Base-by-base conservation (phyloP, 2,113 vertebrate species). In the Hoplias malabaricus region DNA sequence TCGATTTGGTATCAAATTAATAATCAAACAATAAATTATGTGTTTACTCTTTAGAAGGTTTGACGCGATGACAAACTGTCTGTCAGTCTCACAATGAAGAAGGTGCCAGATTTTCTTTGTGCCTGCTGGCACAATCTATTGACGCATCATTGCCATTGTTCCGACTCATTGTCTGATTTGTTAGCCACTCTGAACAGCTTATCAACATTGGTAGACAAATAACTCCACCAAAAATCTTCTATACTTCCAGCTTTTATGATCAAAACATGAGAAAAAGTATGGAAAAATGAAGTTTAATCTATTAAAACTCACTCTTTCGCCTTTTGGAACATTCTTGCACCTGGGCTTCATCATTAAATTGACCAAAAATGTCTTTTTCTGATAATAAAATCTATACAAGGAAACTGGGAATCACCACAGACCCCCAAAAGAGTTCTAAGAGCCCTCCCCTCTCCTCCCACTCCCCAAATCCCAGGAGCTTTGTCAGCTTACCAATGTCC, bases 41-140 rank as follows among this genome's bases (percentile, higher is more conserved):
- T 87, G 86, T 89, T 88, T 88, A 89, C 82, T 79, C 84, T 50
- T 73, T 53, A 27, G 62, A 73, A 21, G 23, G 73, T 80, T 65
- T 78, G 34, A 77, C 31, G 14, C 38, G 87, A 89, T 87, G 85
- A 89, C 89, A 90, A 88, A 85, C 87, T 87, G 82, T 82, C 86
- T 77, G 85, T 84, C 86, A 84, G 27, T 4, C 62, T n/a, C 69
- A 91, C 87, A 91, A 90, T 86, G 70, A 80, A 84, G 90, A 92
- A 90, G 85, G 83, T 87, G 80, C 90, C 85, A 88, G 91, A 90
- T 84, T 84, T 84, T 83, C 88, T 89, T 89, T 91, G 85, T 91
- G 79, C 86, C 0, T 80, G 46, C 86, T 66, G 83, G 29, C 75
- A 79, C 75, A 78, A 73, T 83, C 86, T 90, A 88, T 88, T 87